phyloP scores from a whole-genome alignment of 2,113 vertebrate genomes.

The Odontophorus gujanensis region DNA sequence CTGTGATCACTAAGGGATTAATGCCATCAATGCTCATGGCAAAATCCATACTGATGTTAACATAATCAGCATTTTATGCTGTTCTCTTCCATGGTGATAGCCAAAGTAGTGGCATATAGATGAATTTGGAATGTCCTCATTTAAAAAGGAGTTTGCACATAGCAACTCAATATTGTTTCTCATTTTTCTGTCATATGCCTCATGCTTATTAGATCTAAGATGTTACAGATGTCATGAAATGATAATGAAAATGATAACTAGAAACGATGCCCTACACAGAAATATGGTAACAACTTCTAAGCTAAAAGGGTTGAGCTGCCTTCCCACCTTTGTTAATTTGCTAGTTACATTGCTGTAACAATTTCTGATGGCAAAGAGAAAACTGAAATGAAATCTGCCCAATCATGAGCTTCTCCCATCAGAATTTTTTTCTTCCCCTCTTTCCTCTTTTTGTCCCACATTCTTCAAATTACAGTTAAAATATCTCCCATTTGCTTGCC shows the following conservation, averaged over 20 bases:
- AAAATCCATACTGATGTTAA: background rate
- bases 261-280: background rate
- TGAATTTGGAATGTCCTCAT: background rate
- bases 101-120: background rate
- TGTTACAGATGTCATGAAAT: conserved; percentile 65
- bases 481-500: no score
- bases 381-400: background rate
- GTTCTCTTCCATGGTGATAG: background rate
- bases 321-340: background rate
- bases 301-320: background rate
- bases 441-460: no score
- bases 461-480: no score
- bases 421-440: no score
- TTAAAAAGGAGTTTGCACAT: conserved; percentile 37
- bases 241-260: conserved; percentile 27
- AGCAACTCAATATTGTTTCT: conserved; percentile 34
- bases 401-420: background rate
- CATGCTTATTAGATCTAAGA: conserved; percentile 66
- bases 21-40: background rate
- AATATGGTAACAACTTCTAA: background rate
- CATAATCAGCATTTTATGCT: background rate
- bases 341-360: background rate
- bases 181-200: conserved; percentile 51
- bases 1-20: background rate
- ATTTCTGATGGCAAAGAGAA: background rate